phyloP scores from a whole-genome alignment of 2,797 vertebrate genomes.

The Phalloptychus januarius region DNA sequence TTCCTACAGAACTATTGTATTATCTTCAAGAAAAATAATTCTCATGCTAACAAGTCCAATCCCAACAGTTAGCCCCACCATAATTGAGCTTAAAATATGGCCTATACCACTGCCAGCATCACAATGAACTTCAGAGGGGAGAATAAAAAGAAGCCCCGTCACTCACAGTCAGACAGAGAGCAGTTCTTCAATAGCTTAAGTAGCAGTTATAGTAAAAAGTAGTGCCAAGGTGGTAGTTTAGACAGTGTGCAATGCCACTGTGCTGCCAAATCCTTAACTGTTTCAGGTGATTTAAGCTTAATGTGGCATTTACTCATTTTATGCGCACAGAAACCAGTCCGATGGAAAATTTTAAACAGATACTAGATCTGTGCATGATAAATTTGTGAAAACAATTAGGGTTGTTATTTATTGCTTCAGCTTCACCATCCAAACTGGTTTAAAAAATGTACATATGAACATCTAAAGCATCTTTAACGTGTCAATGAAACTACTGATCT shows the following conservation, averaged over 20 bases:
- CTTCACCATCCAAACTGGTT: not conserved
- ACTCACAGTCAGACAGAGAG: not conserved
- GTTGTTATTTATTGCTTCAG: not conserved
- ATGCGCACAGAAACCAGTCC: not conserved
- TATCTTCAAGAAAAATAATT: not conserved
- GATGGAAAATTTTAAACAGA: not conserved
- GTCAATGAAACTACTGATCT: not conserved
- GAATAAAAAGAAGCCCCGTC: not conserved
- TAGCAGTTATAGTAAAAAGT: not conserved
- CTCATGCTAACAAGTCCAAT: not conserved
- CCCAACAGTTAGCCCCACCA: not conserved
- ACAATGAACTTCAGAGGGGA: not conserved
- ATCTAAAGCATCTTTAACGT: not conserved
- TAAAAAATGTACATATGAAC: not conserved
- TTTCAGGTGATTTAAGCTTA: not conserved
- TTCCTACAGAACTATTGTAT: not conserved
- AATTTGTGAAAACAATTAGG: not conserved
- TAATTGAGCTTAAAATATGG: not conserved
- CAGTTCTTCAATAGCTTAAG: not conserved
- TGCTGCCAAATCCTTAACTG: not conserved
- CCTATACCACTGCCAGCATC: not conserved
- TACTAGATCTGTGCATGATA: not conserved
- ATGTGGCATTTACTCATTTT: not conserved
- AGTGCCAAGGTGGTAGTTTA: not conserved
- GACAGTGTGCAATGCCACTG: not conserved